Percentiles rank a stretch among this genome's conserved stretches.
phyloP scores from a whole-genome alignment of 2,113 vertebrate genomes.

The Aramus guarauna region DNA sequence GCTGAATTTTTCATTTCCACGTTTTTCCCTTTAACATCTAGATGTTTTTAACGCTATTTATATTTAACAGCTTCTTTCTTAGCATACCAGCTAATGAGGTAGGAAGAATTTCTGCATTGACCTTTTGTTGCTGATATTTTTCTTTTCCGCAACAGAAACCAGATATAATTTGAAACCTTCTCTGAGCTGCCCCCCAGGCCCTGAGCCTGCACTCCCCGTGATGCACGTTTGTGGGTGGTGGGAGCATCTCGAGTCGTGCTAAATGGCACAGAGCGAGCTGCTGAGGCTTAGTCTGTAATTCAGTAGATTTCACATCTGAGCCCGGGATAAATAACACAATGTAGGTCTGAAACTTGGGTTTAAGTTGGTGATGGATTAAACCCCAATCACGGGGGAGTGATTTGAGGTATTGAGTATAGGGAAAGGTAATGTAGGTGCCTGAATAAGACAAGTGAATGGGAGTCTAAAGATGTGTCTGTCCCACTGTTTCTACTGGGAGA shows the following conservation, averaged over 20 bases:
- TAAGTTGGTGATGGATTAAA: background rate
- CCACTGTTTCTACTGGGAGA: background rate
- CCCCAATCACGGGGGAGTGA: background rate
- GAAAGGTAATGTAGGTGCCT: background rate
- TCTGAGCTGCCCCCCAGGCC: background rate
- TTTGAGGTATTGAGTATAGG: background rate
- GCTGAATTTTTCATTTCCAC: background rate
- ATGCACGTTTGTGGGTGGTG: background rate
- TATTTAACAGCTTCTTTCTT: background rate
- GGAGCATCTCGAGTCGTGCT: background rate
- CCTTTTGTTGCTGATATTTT: background rate
- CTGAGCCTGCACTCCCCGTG: fast-evolving
- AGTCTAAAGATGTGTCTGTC: background rate
- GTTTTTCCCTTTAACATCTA: background rate
- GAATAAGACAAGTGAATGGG: background rate
- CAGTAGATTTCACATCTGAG: background rate
- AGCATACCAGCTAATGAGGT: background rate
- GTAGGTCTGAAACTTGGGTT: background rate
- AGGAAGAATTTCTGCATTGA: background rate
- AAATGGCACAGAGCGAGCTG: background rate
- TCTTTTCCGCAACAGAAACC: background rate
- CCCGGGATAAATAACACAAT: background rate
- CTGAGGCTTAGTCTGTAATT: background rate
- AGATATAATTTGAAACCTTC: background rate
- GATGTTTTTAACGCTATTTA: background rate